These are phyloP conservation scores for Linyphia triangularis DNA, from an alignment of 2,888 invertebrate species.

Conservation along the genomic window DNA sequence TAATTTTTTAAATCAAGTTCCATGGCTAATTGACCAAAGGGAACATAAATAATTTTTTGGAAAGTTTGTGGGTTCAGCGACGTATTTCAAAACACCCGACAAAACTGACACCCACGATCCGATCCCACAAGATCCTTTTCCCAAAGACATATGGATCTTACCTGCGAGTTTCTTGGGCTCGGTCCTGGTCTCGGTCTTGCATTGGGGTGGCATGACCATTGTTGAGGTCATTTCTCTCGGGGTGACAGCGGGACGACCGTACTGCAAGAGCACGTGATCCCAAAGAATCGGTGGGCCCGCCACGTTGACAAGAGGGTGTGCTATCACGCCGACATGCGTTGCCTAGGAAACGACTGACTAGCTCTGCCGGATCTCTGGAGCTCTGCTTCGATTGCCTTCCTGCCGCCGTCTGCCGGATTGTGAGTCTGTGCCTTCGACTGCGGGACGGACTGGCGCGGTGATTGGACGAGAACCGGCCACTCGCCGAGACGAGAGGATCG, in stretches of 20 bases:
- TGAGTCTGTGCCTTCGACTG: constrained; percentile 35
- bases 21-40: too few species aligned
- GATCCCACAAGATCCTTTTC: neutral
- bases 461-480: constrained; percentile 51
- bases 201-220: constrained; percentile 58
- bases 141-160: too few species aligned
- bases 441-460: constrained; percentile 20
- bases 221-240: constrained; percentile 66
- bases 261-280: constrained; percentile 75
- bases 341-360: constrained; percentile 30
- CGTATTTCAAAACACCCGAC: too few species aligned
- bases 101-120: too few species aligned
- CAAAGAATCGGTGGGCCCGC: constrained; percentile 75
- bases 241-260: constrained; percentile 66
- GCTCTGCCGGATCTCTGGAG: constrained; percentile 22
- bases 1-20: too few species aligned
- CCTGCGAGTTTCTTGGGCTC: constrained; percentile 69
- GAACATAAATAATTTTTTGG: too few species aligned
- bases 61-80: too few species aligned
- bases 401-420: constrained; percentile 39
- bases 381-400: constrained; percentile 20
- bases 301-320: constrained; percentile 48
- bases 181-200: constrained; percentile 46
- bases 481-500: constrained; percentile 30
- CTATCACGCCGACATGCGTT: constrained; percentile 62